Base-by-base conservation (phyloP, 2,113 vertebrate genomes). In the Periophthalmus modestus region DNA sequence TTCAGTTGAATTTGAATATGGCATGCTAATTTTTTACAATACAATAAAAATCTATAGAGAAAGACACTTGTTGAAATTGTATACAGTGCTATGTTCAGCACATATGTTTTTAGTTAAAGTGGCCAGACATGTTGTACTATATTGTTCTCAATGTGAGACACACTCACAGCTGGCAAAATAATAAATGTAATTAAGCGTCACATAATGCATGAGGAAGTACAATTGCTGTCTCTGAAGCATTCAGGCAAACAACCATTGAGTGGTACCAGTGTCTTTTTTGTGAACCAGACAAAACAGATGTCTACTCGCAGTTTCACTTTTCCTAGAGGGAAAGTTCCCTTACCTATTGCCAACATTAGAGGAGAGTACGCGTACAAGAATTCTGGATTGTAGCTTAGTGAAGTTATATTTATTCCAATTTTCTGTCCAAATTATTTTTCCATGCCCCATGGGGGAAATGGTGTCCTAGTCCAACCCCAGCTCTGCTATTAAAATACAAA, bases 311-410 rank as follows among this genome's bases (percentile, higher is more conserved):
- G 52, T 89, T 87, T 84, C 59, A 77, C 76, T 82, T 92, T 92
- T 94, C 90, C 92, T 89, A 81, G 85, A 76, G 84, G 89, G 83
- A 93, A 93, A 93, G 71, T 94, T 93, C 80, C 85, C 74, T 62
- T 83, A 47, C 34, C 13, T 18, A 1, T 50, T 92, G 92, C 92
- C 92, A 92, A 76, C 75, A 74, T 78, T 74, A 62, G 77, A 78
- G 78, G 79, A 88, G 66, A 71, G 71, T 83, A 73, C 78, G 78
- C 78, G 78, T 80, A 50, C 24, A 74, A 72, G 68, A 24, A 84
- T 83, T 90, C 89, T 91, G 90, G 87, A 89, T 90, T 88, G 85
- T 86, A 90, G 81, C 66, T 92, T 89, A 89, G 86, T 74, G 82
- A 89, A 83, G 61, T 87, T 83, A 81, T 80, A 82, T 91, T 85